phyloP scores from a whole-genome alignment of 2,888 invertebrate species.

The Bhutanitis thaidina region DNA sequence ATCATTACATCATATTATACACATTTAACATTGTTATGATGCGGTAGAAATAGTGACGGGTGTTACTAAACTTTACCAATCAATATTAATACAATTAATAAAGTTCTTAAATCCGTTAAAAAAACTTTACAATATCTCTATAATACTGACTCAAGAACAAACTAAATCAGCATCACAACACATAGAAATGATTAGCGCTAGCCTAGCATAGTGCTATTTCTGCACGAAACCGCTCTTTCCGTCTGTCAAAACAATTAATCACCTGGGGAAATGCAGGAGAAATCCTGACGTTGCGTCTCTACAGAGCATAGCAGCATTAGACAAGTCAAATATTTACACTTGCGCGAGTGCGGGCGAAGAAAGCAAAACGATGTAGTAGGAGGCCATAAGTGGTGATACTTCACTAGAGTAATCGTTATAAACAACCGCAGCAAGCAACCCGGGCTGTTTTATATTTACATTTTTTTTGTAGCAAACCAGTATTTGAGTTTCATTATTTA shows the following conservation, averaged over 20 bases:
- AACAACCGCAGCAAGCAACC: slow-evolving; percentile 24
- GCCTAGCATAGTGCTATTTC: too few species aligned
- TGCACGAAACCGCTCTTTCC: not conserved
- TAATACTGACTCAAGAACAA: too few species aligned
- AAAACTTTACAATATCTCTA: too few species aligned
- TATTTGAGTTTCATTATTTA: slow-evolving; percentile 9
- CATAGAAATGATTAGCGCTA: too few species aligned
- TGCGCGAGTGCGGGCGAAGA: slow-evolving; percentile 32
- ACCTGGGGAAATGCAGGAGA: slow-evolving; percentile 15
- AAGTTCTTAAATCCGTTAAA: too few species aligned
- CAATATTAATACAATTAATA: too few species aligned
- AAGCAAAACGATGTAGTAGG: slow-evolving; percentile 39
- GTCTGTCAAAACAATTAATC: slow-evolving; percentile 18
- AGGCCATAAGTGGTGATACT: slow-evolving; percentile 26
- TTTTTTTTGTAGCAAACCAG: not conserved
- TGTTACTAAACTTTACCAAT: too few species aligned
- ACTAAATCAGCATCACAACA: too few species aligned
- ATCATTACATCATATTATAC: too few species aligned
- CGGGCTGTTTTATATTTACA: not conserved
- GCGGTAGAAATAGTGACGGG: too few species aligned
- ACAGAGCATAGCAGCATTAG: slow-evolving; percentile 42
- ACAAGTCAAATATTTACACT: slow-evolving; percentile 57
- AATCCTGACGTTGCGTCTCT: slow-evolving; percentile 26
- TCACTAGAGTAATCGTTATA: slow-evolving; percentile 31
- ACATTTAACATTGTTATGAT: too few species aligned